Base-by-base conservation (phyloP, 2,797 vertebrate genomes). In the Channallabes apus region DNA sequence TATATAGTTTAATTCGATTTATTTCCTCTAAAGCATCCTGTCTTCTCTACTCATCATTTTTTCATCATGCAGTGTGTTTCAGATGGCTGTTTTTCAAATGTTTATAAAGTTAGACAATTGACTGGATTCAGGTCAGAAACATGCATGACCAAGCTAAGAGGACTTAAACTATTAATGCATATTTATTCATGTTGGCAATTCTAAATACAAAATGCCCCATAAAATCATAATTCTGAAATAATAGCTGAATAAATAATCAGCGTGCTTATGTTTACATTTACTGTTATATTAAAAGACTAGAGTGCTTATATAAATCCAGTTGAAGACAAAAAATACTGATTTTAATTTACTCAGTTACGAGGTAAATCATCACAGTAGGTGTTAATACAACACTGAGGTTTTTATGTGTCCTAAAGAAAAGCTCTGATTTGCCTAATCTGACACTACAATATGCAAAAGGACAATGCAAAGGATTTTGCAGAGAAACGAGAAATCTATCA, bases 371-470 rank as follows among this genome's bases (percentile, higher is more conserved):
- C 79, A 46, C 69, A 7, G 56, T 27, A 61, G 29, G 81, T 27
- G 56, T 82, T 72, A 82, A 68, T 32, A 54, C n/a, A 24, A 59
- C 65, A 59, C 80, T 35, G 12, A 82, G 32, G 56, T 20, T 46
- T 72, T 27, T 27, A 58, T 72, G 81, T 72, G 32, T 35, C 17
- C 79, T 67, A 32, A 62, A 82, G 54, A 82, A 82, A 82, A 71
- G 80, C 7, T 72, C n/a, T 62, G 69, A 82, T 79, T 87, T 80
- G 67, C 83, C 82, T 82, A 86, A 84, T 87, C 86, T 82, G 73
- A 71, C 62, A 84, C 82, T 87, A 78, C 80, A 81, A 71, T 69
- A 84, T 86, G 86, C 76, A 78, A 51, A 64, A 69, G 76, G 75
- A 87, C 86, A 88, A 73, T 82, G 35, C 82, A 61, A 73, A 73